Percentiles rank a stretch among this genome's conserved stretches.
Conservation (phyloP, 2,888 invertebrate species). For the Atethmia centrago region DNA sequence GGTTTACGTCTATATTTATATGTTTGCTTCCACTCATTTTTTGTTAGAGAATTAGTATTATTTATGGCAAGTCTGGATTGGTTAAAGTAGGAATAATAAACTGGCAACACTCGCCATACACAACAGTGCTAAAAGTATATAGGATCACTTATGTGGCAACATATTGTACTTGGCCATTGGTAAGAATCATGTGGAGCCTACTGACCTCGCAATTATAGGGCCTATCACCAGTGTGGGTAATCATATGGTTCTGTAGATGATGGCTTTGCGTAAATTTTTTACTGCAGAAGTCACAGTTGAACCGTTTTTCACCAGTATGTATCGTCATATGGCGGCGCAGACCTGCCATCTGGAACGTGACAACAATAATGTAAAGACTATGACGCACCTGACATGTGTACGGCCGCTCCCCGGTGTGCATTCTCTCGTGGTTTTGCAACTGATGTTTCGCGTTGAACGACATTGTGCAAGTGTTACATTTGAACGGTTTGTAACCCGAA, state of each 20-base stretch:
- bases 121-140: conserved; percentile 1
- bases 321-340: conserved; percentile 80
- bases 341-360: conserved; percentile 76
- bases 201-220: conserved; percentile 83
- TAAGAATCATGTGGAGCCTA: conserved; percentile 61
- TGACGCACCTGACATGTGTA: conserved; percentile 86
- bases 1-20: not conserved
- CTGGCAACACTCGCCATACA: conserved; percentile 12
- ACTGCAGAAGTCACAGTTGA: conserved; percentile 77
- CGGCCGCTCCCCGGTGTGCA: conserved; percentile 89
- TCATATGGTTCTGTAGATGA: conserved; percentile 80
- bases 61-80: conserved; percentile 1
- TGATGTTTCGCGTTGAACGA: conserved; percentile 90
- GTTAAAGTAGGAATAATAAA: not conserved
- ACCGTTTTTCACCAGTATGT: conserved; percentile 80
- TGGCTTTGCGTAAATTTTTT: conserved; percentile 81
- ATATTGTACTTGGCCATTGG: conserved; percentile 18
- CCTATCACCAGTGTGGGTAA: conserved; percentile 80
- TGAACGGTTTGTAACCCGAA: conserved; percentile 89
- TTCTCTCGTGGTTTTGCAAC: conserved; percentile 89
- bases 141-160: not conserved
- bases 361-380: conserved; percentile 57
- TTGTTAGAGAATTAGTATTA: not conserved
- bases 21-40: too few relatives aligned
- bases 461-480: conserved; percentile 87